These are phyloP conservation scores for Palaemon carinicauda DNA, from an alignment of 1,140 invertebrate genomes.

Conservation along the genomic window DNA sequence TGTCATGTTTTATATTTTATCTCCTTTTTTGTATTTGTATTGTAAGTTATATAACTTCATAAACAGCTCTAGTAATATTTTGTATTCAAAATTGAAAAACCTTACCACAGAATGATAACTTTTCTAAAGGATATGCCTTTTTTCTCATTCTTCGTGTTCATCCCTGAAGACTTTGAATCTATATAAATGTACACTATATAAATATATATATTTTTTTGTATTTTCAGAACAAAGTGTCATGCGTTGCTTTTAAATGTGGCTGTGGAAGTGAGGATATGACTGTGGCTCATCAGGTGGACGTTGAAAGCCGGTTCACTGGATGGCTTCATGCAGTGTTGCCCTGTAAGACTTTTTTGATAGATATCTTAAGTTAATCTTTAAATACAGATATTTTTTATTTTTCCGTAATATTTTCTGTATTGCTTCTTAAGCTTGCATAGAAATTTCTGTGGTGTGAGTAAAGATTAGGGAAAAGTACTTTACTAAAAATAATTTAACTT, in stretches of 20 bases:
- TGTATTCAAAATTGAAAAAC: not conserved
- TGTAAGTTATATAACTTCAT: no score
- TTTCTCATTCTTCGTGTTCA: no score
- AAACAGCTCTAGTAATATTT: no score
- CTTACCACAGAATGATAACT: not conserved
- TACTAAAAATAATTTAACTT: not conserved
- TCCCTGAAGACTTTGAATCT: no score
- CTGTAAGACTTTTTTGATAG: slow-evolving; percentile 5
- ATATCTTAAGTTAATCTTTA: not conserved
- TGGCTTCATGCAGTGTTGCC: slow-evolving; percentile 69
- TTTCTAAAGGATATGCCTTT: not conserved
- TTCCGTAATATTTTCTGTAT: not conserved
- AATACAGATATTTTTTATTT: not conserved
- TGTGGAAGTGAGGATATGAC: slow-evolving; percentile 79
- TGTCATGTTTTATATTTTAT: no score
- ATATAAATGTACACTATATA: no score
- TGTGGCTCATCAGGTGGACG: slow-evolving; percentile 81
- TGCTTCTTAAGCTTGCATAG: not conserved
- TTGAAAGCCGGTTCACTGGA: slow-evolving; percentile 81
- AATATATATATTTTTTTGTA: slow-evolving; percentile 58
- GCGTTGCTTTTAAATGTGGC: slow-evolving; percentile 82
- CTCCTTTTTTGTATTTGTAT: no score
- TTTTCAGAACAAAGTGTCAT: slow-evolving; percentile 87
- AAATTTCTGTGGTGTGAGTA: not conserved
- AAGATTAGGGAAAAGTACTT: not conserved